These are phyloP conservation scores for Danio albolineatus DNA, from an alignment of 2,797 vertebrate species.

Conservation along the genomic window DNA sequence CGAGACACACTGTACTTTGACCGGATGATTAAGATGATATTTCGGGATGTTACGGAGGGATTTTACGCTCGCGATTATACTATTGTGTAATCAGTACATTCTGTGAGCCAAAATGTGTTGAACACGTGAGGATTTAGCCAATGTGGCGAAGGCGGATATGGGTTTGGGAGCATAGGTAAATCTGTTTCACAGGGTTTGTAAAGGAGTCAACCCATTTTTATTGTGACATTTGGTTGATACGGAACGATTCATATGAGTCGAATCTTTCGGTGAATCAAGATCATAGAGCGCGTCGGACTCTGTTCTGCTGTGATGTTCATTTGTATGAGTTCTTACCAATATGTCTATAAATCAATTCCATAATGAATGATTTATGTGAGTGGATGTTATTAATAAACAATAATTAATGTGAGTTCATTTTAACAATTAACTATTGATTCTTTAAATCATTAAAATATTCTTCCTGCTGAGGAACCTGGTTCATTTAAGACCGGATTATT, in stretches of 20 bases:
- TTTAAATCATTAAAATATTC: no score
- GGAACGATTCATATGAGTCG: no score
- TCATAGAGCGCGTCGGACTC: no score
- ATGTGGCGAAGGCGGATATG: not conserved
- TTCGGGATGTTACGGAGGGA: conserved; percentile 1
- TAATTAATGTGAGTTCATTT: no score
- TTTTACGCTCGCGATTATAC: conserved; percentile 29
- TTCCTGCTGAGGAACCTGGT: no score
- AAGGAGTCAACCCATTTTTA: not conserved
- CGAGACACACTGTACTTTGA: not conserved
- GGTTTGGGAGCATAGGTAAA: not conserved
- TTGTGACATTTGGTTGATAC: not conserved
- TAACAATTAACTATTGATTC: no score
- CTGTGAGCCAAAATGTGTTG: conserved; percentile 23
- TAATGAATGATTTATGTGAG: not conserved
- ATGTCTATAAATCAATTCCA: no score
- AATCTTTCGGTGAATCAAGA: no score
- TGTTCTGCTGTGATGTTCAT: not conserved
- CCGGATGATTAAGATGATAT: not conserved
- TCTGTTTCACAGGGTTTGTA: not conserved
- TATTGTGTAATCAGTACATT: conserved; percentile 20
- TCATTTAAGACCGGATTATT: no score
- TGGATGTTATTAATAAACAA: no score
- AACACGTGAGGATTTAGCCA: conserved; percentile 12
- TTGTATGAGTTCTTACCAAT: not conserved